Conservation (phyloP, 1,140 invertebrate species). For the Habropoda laboriosa region DNA sequence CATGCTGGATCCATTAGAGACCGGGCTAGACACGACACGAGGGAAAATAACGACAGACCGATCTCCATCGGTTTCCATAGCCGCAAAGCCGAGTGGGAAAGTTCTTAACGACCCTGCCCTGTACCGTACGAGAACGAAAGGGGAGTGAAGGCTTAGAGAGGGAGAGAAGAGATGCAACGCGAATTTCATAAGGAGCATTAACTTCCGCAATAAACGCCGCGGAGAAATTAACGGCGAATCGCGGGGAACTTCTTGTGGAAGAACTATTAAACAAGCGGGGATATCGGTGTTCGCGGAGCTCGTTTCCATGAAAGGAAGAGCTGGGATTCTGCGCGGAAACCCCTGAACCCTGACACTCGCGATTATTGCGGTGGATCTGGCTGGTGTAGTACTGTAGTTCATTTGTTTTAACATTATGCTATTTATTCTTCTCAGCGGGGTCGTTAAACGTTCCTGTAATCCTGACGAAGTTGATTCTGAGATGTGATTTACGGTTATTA, state of each 20-base stretch:
- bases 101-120: conserved; percentile 46
- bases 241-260: conserved; percentile 37
- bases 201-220: conserved; percentile 54
- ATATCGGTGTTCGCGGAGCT: conserved; percentile 35
- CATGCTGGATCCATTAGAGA: conserved; percentile 24
- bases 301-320: background rate
- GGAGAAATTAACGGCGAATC: conserved; percentile 56
- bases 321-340: no score
- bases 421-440: no score
- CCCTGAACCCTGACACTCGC: background rate
- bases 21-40: conserved; percentile 9
- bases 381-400: no score
- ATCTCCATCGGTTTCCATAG: conserved; percentile 41
- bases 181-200: conserved; percentile 59
- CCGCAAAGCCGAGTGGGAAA: conserved; percentile 32
- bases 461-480: no score
- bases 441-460: no score
- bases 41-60: conserved; percentile 53
- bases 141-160: background rate
- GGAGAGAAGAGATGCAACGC: conserved; percentile 35
- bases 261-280: conserved; percentile 43
- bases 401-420: no score
- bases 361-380: background rate
- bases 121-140: background rate
- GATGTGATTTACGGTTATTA: no score